A percentile compares a stretch with the other conserved stretches of the same genome.
These are phyloP conservation scores for Cossypha dichroa DNA, from an alignment of 2,797 vertebrate species.

Conservation along the genomic window DNA sequence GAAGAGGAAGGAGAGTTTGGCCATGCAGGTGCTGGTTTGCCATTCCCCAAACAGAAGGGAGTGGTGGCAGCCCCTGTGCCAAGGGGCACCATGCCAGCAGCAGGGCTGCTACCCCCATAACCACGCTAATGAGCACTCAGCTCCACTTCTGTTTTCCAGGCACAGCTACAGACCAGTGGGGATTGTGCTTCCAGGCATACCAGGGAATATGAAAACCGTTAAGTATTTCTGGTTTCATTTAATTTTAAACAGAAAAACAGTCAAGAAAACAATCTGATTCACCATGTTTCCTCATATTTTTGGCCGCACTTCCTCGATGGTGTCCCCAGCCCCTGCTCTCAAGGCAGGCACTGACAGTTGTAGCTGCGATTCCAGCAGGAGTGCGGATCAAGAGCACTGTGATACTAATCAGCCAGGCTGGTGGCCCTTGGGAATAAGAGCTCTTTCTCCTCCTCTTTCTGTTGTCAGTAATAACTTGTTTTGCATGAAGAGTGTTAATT, in stretches of 20 bases:
- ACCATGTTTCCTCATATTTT: neutral
- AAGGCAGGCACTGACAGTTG: neutral
- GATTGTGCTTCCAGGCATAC: neutral
- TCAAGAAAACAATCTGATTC: neutral
- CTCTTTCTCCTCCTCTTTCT: neutral
- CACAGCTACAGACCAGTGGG: neutral
- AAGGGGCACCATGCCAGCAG: rapidly evolving
- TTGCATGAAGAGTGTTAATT: constrained; percentile 73
- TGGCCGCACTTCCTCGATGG: neutral
- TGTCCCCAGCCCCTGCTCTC: neutral
- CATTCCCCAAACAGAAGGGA: neutral
- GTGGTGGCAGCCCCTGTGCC: rapidly evolving
- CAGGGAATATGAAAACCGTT: neutral
- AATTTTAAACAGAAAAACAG: neutral
- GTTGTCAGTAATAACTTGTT: constrained; percentile 69
- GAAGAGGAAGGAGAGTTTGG: neutral
- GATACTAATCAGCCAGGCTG: constrained; percentile 55
- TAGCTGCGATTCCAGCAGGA: neutral
- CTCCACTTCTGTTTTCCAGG: neutral
- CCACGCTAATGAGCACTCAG: neutral
- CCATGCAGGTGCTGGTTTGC: neutral
- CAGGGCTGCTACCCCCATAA: neutral
- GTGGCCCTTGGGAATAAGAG: constrained; percentile 44
- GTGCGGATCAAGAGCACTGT: neutral
- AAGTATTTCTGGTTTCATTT: constrained; percentile 30